Percentiles rank a stretch among this genome's conserved stretches.
Conservation (phyloP, 2,888 invertebrate genomes). For the Spodoptera littoralis region DNA sequence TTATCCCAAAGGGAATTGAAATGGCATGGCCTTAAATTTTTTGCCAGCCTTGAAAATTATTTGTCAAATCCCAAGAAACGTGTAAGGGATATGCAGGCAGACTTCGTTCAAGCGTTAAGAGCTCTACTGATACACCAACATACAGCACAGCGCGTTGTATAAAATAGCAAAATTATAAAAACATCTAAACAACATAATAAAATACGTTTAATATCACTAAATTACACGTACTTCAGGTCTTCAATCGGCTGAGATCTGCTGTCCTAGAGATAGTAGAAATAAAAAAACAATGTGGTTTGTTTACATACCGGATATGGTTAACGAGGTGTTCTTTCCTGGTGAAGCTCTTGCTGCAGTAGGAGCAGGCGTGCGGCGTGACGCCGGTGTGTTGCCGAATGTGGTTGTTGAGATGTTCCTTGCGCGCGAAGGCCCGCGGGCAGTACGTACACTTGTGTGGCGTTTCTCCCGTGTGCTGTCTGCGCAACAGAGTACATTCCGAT, state of each 20-base stretch:
- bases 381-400: constrained; percentile 93
- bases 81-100: constrained; percentile 31
- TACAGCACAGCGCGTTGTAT: constrained; percentile 2
- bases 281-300: not conserved
- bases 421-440: constrained; percentile 89
- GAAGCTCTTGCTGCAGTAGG: constrained; percentile 92
- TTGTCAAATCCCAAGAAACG: constrained; percentile 1
- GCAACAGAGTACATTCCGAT: constrained; percentile 86
- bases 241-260: too few relatives aligned
- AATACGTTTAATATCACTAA: too few relatives aligned
- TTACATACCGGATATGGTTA: constrained; percentile 88
- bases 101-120: constrained; percentile 46
- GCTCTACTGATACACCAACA: constrained; percentile 13
- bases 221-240: not conserved
- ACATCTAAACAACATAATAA: constrained; percentile 7
- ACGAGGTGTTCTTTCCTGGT: constrained; percentile 92
- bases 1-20: constrained; percentile 17
- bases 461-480: constrained; percentile 94
- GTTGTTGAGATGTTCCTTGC: constrained; percentile 96
- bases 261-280: too few relatives aligned
- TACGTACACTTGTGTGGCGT: constrained; percentile 93
- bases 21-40: constrained; percentile 11
- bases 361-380: constrained; percentile 92
- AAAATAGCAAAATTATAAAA: constrained; percentile 3
- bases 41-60: constrained; percentile 20